phyloP scores from a whole-genome alignment of 2,113 vertebrate genomes.

The Indicator indicator region DNA sequence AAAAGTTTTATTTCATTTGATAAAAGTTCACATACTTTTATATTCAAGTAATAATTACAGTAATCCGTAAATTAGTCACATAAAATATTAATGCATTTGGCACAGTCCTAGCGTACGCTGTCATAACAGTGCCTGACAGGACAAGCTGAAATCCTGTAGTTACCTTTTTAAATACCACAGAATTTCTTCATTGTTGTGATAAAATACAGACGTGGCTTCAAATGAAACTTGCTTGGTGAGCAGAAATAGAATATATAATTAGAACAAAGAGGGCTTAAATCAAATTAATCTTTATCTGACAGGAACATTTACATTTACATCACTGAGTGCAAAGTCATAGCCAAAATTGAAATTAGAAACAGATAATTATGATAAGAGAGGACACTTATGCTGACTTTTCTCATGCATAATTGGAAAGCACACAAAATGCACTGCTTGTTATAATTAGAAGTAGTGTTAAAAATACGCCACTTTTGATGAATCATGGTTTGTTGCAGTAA shows the following conservation, averaged over 20 bases:
- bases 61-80: slow-evolving; percentile 70
- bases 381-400: slow-evolving; percentile 80
- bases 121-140: slow-evolving; percentile 66
- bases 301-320: slow-evolving; percentile 88
- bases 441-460: slow-evolving; percentile 81
- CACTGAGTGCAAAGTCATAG: slow-evolving; percentile 81
- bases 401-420: slow-evolving; percentile 81
- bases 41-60: slow-evolving; percentile 73
- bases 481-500: slow-evolving; percentile 62
- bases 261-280: slow-evolving; percentile 85
- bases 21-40: slow-evolving; percentile 70
- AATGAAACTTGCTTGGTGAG: slow-evolving; percentile 80
- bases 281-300: slow-evolving; percentile 89
- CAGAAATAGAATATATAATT: slow-evolving; percentile 88
- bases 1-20: slow-evolving; percentile 71
- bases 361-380: slow-evolving; percentile 88
- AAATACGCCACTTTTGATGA: slow-evolving; percentile 72
- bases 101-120: slow-evolving; percentile 32
- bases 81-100: slow-evolving; percentile 78
- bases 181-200: slow-evolving; percentile 76
- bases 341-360: slow-evolving; percentile 89
- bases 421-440: slow-evolving; percentile 78
- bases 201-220: slow-evolving; percentile 82
- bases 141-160: slow-evolving; percentile 66
- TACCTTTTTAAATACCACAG: slow-evolving; percentile 63